A percentile compares a stretch with the other conserved stretches of the same genome.
phyloP scores from a whole-genome alignment of 35 echinoderm and acorn worm species.

The Apostichopus parvimensis region DNA sequence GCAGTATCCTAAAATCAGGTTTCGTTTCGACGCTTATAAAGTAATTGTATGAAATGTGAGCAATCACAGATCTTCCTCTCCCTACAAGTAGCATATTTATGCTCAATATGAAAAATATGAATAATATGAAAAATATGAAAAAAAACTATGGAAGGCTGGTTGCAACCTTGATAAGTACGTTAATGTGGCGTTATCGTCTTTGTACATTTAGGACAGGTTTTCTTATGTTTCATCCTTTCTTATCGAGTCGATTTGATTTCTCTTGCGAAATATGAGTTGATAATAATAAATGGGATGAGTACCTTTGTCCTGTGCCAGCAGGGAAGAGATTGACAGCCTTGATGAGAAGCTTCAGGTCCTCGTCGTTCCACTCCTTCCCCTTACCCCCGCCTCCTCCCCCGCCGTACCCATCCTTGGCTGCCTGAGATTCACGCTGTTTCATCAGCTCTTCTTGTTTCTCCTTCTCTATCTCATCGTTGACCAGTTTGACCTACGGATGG shows the following conservation, averaged over 20 bases:
- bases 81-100: no score
- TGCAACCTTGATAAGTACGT: background rate
- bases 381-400: slow-evolving; percentile 51
- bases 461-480: slow-evolving; percentile 73
- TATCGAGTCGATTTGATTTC: no score
- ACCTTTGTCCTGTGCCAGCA: slow-evolving; percentile 89
- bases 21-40: no score
- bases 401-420: slow-evolving; percentile 53
- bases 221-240: no score
- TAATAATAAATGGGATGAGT: background rate
- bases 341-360: slow-evolving; percentile 80
- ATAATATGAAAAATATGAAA: no score
- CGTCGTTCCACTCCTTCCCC: slow-evolving; percentile 75
- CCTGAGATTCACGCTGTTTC: slow-evolving; percentile 68
- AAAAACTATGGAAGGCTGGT: background rate
- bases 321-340: slow-evolving; percentile 95
- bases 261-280: no score
- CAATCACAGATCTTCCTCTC: no score
- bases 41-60: no score
- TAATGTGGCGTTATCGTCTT: no score
- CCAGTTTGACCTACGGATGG: slow-evolving; percentile 52
- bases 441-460: slow-evolving; percentile 77
- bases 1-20: no score
- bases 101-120: no score
- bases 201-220: no score